Evolutionary conservation across 2,888 invertebrate species (phyloP).

Genomic region (Latrodectus hesperus): DNA sequence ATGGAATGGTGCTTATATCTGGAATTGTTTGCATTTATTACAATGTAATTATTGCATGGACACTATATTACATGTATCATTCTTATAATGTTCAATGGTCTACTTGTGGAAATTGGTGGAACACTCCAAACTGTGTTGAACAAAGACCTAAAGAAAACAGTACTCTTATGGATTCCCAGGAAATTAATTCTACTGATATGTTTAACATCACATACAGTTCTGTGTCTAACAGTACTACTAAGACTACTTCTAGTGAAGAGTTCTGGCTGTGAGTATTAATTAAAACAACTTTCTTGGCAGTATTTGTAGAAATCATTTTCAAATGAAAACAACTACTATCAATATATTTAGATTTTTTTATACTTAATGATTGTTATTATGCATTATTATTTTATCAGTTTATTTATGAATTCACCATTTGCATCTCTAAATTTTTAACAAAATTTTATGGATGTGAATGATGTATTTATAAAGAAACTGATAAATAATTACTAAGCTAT

Average conservation of each 20-base stretch:
- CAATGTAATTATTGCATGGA: slow-evolving; percentile 98
- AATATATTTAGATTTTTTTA: no score
- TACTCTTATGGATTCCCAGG: not conserved
- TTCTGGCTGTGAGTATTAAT: slow-evolving; percentile 68
- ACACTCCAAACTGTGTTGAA: slow-evolving; percentile 91
- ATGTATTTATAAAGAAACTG: no score
- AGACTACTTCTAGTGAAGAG: slow-evolving; percentile 67
- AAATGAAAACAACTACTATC: no score
- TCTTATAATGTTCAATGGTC: slow-evolving; percentile 83
- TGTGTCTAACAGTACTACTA: not conserved
- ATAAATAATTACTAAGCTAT: no score
- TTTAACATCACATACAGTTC: slow-evolving; percentile 76
- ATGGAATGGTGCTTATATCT: slow-evolving; percentile 98
- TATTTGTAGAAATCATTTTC: no score
- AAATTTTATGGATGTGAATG: no score
- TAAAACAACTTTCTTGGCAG: no score
- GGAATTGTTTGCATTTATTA: slow-evolving; percentile 99
- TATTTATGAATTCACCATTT: no score
- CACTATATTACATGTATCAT: slow-evolving; percentile 93
- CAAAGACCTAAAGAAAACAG: slow-evolving; percentile 83
- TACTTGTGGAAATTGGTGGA: slow-evolving; percentile 95
- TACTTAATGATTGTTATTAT: no score
- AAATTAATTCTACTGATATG: slow-evolving; percentile 90
- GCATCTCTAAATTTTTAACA: no score
- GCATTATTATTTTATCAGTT: no score